A percentile compares a stretch with the other conserved stretches of the same genome.
Evolutionary conservation across 2,888 invertebrate species (phyloP).

Genomic region (Epirrhoe alternata): DNA sequence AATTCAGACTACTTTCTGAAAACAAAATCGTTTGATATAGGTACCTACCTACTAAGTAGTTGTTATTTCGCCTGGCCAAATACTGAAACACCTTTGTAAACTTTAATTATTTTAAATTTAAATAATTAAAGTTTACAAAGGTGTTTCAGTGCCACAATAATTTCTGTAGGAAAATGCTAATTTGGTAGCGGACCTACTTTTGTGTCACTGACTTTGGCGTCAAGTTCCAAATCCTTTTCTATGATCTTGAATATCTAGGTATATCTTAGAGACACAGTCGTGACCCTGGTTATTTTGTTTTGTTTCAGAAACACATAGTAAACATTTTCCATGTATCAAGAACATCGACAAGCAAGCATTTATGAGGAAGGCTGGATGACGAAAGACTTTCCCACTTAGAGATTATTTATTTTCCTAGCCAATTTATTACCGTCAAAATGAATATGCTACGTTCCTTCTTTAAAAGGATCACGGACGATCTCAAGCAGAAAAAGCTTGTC

Average conservation of each 20-base stretch:
- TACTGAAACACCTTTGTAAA: not conserved
- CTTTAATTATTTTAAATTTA: not conserved
- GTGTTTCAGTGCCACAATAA: no score
- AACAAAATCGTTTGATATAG: no score
- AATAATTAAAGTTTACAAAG: no score
- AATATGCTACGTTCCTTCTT: constrained; percentile 87
- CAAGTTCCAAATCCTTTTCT: no score
- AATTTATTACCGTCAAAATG: constrained; percentile 69
- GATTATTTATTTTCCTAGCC: constrained; percentile 4
- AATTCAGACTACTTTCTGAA: no score
- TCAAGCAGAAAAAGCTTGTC: constrained; percentile 89
- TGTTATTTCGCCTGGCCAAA: not conserved
- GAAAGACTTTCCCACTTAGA: constrained; percentile 68
- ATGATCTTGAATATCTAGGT: no score
- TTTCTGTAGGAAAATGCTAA: not conserved
- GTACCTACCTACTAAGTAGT: not conserved
- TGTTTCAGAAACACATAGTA: constrained; percentile 60
- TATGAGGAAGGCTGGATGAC: constrained; percentile 66
- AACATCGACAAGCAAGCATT: constrained; percentile 54
- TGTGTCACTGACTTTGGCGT: no score
- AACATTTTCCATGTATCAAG: constrained; percentile 73
- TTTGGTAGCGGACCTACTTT: no score
- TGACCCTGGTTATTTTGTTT: constrained; percentile 25
- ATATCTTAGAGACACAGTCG: no score
- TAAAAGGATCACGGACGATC: constrained; percentile 88